Conservation (phyloP, 2,888 invertebrate species). For the Megastigmus dorsalis region DNA sequence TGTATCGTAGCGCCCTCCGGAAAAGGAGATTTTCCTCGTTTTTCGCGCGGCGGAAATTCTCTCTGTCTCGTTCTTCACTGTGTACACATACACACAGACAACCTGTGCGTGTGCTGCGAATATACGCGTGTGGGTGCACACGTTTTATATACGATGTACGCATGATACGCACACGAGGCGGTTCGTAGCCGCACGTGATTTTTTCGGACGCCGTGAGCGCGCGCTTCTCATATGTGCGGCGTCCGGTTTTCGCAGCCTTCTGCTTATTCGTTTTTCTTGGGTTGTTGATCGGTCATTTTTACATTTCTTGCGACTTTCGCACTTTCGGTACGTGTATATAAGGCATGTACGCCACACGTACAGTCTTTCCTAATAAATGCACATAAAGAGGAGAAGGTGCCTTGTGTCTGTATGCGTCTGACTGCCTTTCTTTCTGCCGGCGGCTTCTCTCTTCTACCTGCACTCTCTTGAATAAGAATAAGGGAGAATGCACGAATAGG, state of each 20-base stretch:
- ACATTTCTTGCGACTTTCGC: background rate
- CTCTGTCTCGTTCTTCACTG: background rate
- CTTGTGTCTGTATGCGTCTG: background rate
- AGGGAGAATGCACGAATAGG: background rate
- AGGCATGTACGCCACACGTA: too few species aligned
- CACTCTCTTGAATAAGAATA: constrained; percentile 23
- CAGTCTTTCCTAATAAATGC: background rate
- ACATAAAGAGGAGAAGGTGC: background rate
- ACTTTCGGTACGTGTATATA: background rate
- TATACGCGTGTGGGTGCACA: background rate
- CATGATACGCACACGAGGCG: constrained; percentile 42
- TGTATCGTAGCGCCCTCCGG: constrained; percentile 12
- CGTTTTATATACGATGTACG: background rate
- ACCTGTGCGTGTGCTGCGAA: background rate
- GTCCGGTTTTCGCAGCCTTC: constrained; percentile 35
- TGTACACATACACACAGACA: too few species aligned
- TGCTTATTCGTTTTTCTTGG: background rate
- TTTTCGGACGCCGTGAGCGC: constrained; percentile 42
- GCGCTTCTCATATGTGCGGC: constrained; percentile 3
- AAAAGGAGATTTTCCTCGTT: constrained; percentile 34
- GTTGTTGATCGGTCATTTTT: background rate
- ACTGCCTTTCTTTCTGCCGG: background rate
- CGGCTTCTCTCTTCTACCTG: background rate
- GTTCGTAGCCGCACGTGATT: constrained; percentile 43
- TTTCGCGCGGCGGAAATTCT: constrained; percentile 22